Conservation (phyloP, 2,888 invertebrate species). For the Odiellus spinosus region DNA sequence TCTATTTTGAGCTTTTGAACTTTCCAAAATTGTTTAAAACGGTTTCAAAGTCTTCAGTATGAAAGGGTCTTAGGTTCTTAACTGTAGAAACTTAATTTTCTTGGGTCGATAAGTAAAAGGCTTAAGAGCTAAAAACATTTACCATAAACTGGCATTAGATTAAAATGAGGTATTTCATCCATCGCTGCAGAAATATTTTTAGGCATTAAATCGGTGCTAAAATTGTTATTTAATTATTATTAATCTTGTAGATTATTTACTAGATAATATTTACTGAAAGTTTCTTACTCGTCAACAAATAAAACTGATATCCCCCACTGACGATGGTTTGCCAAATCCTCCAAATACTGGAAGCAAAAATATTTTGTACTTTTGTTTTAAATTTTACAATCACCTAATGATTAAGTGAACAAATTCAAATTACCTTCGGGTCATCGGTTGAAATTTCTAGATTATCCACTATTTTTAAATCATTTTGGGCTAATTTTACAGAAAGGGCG, state of each 20-base stretch:
- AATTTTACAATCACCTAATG: not conserved
- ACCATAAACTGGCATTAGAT: constrained; percentile 88
- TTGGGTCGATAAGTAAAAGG: too few species aligned
- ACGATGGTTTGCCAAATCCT: constrained; percentile 60
- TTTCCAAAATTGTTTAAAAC: too few species aligned
- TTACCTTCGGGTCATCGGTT: constrained; percentile 47
- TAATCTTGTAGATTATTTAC: constrained; percentile 3
- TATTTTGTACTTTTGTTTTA: not conserved
- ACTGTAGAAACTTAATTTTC: too few species aligned
- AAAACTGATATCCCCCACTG: constrained; percentile 94
- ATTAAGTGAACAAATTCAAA: not conserved
- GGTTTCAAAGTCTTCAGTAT: too few species aligned
- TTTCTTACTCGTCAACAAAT: constrained; percentile 70
- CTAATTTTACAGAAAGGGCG: constrained; percentile 73
- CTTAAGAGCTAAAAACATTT: constrained; percentile 21
- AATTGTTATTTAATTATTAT: constrained; percentile 27
- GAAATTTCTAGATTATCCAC: constrained; percentile 73
- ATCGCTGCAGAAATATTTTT: constrained; percentile 70
- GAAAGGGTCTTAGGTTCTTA: too few species aligned
- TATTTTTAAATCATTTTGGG: constrained; percentile 81
- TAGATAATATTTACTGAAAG: not conserved
- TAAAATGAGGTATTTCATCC: constrained; percentile 59
- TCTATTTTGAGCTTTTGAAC: too few species aligned
- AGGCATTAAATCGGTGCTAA: constrained; percentile 68
- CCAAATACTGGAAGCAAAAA: constrained; percentile 40